phyloP scores from a whole-genome alignment of 2,113 vertebrate genomes.

The Brachyistius frenatus region DNA sequence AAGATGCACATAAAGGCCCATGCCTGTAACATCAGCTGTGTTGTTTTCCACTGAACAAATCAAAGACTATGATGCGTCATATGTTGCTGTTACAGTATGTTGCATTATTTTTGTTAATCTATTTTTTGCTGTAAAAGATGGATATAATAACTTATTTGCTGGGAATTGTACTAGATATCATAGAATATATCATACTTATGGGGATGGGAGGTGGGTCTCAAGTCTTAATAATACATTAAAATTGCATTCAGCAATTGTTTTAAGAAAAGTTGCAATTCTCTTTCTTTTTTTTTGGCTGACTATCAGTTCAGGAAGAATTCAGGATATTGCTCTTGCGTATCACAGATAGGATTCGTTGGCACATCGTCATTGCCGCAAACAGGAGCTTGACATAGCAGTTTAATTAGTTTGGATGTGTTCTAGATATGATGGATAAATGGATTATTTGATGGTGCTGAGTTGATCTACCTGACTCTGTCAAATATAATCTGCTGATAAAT shows the following conservation, averaged over 20 bases:
- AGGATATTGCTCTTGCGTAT: slow-evolving; percentile 77
- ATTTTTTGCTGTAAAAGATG: slow-evolving; percentile 80
- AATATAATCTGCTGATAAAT: slow-evolving; percentile 97
- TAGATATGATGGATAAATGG: slow-evolving; percentile 80
- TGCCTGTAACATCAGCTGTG: slow-evolving; percentile 63
- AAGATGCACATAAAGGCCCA: slow-evolving; percentile 72
- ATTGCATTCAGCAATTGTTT: slow-evolving; percentile 77
- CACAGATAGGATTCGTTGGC: slow-evolving; percentile 74
- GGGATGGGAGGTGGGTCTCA: slow-evolving; percentile 77
- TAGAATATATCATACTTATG: slow-evolving; percentile 71
- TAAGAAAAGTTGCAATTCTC: slow-evolving; percentile 58
- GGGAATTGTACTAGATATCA: slow-evolving; percentile 76
- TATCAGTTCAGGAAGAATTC: slow-evolving; percentile 79
- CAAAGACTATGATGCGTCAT: slow-evolving; percentile 64
- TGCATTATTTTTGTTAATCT: slow-evolving; percentile 77
- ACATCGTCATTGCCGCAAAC: slow-evolving; percentile 88
- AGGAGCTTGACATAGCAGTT: slow-evolving; percentile 87
- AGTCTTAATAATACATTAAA: slow-evolving; percentile 84
- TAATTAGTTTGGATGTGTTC: slow-evolving; percentile 85
- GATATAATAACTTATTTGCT: slow-evolving; percentile 78
- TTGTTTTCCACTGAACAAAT: slow-evolving; percentile 70
- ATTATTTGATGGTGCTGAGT: slow-evolving; percentile 95
- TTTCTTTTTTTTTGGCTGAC: slow-evolving; percentile 69
- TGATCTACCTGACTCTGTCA: slow-evolving; percentile 97
- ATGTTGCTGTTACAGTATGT: slow-evolving; percentile 69